Percentiles rank a stretch among this genome's conserved stretches.
Evolutionary conservation across 2,797 vertebrate genomes (phyloP).

Genomic region (Rhadinocentrus ornatus): DNA sequence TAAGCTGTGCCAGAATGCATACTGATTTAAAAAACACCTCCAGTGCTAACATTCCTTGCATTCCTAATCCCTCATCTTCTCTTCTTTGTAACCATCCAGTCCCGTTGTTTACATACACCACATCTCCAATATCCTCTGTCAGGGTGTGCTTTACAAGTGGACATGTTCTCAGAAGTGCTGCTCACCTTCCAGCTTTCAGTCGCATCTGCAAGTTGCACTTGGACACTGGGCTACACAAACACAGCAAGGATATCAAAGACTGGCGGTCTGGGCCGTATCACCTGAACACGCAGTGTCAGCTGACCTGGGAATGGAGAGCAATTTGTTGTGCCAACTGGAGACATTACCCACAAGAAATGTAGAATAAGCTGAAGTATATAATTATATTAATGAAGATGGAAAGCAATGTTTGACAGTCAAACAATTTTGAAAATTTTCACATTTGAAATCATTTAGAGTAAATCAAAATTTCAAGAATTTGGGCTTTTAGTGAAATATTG

Average conservation of each 20-base stretch:
- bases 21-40: constrained; percentile 24
- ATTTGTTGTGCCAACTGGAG: constrained; percentile 46
- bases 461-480: constrained; percentile 9
- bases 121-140: constrained; percentile 49
- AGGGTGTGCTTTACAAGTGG: constrained; percentile 66
- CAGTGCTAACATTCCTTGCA: constrained; percentile 2
- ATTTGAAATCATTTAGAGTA: background rate
- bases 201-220: constrained; percentile 76
- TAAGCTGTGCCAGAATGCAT: constrained; percentile 1
- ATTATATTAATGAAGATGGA: background rate
- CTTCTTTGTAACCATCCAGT: constrained; percentile 27
- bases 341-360: constrained; percentile 38
- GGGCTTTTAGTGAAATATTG: background rate
- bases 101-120: constrained; percentile 32
- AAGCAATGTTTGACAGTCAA: constrained; percentile 24
- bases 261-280: constrained; percentile 48
- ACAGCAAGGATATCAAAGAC: constrained; percentile 74
- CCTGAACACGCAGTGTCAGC: constrained; percentile 64
- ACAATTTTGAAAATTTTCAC: background rate
- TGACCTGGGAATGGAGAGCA: constrained; percentile 55
- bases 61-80: constrained; percentile 31
- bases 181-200: constrained; percentile 75
- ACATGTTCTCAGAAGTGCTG: constrained; percentile 58
- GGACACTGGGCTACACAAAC: constrained; percentile 72
- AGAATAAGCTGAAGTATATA: constrained; percentile 18